Evolutionary conservation across 2,888 invertebrate genomes (phyloP).

Genomic region (Iselma pallidipennis): DNA sequence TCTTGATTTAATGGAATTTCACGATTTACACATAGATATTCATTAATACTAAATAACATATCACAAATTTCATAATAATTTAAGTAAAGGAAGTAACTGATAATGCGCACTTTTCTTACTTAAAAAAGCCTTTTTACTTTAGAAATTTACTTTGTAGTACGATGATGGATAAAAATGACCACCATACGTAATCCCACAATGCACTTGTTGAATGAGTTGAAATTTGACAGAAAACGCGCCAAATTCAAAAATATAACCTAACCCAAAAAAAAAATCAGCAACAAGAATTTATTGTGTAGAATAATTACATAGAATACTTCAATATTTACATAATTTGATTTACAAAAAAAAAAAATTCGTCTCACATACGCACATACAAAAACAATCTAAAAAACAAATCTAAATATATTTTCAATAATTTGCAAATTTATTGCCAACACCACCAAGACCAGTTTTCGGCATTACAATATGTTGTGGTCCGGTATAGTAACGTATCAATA

Average conservation of each 20-base stretch:
- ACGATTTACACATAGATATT: constrained; percentile 39
- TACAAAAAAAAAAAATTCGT: constrained; percentile 2
- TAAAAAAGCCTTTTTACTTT: constrained; percentile 29
- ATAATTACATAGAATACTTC: constrained; percentile 15
- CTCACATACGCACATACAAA: background rate
- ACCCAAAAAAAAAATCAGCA: no score
- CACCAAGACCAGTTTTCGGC: background rate
- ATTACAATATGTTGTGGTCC: constrained; percentile 58
- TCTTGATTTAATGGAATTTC: constrained; percentile 41
- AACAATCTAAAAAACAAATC: constrained; percentile 14
- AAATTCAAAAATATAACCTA: constrained; percentile 34
- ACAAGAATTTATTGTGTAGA: no score
- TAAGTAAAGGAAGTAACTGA: constrained; percentile 35
- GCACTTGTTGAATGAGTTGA: constrained; percentile 51
- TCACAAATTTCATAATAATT: constrained; percentile 48
- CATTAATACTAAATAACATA: constrained; percentile 46
- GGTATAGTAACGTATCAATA: constrained; percentile 75
- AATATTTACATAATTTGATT: constrained; percentile 20
- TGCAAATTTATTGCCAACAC: constrained; percentile 3
- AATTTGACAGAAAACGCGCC: constrained; percentile 37
- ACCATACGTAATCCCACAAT: constrained; percentile 54
- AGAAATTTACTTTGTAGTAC: constrained; percentile 35
- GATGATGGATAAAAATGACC: constrained; percentile 46
- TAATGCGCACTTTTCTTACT: constrained; percentile 35
- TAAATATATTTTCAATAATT: constrained; percentile 12